Evolutionary conservation across 2,113 vertebrate genomes (phyloP).

Genomic region (Ictalurus punctatus): DNA sequence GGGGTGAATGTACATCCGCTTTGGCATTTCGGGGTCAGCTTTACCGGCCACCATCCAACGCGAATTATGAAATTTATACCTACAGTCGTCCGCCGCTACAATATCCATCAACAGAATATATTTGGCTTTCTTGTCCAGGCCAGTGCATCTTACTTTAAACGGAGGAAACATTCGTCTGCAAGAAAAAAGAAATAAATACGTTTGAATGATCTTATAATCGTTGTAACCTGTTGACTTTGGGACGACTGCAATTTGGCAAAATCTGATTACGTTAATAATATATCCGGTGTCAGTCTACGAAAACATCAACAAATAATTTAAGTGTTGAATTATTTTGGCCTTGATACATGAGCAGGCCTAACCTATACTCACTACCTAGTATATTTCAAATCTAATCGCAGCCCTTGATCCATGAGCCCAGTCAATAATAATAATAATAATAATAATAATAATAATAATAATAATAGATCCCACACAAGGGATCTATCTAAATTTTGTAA

Average conservation of each 20-base stretch:
- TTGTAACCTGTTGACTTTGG: constrained; percentile 8
- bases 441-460: constrained; percentile 21
- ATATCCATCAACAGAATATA: constrained; percentile 99
- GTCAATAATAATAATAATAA: not conserved
- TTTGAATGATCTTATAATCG: not conserved
- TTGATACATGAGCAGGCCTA: constrained; percentile 12
- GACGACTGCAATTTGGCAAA: not conserved
- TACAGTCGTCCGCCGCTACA: constrained; percentile 97
- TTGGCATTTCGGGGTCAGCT: constrained; percentile 98
- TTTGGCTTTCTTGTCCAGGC: constrained; percentile 99
- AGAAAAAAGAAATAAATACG: constrained; percentile 23
- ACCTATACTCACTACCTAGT: not conserved
- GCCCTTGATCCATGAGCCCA: not conserved
- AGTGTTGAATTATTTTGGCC: not conserved
- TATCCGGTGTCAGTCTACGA: not conserved
- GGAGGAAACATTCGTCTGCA: constrained; percentile 97
- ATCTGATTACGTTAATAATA: not conserved
- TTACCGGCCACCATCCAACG: constrained; percentile 99
- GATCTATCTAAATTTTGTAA: not conserved
- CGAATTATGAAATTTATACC: constrained; percentile 99
- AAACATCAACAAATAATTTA: not conserved
- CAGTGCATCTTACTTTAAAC: constrained; percentile 98
- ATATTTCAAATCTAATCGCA: not conserved
- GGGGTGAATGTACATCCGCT: constrained; percentile 99
- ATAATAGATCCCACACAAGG: not conserved